phyloP scores from a whole-genome alignment of 2,888 invertebrate species.

The Blera fallax region DNA sequence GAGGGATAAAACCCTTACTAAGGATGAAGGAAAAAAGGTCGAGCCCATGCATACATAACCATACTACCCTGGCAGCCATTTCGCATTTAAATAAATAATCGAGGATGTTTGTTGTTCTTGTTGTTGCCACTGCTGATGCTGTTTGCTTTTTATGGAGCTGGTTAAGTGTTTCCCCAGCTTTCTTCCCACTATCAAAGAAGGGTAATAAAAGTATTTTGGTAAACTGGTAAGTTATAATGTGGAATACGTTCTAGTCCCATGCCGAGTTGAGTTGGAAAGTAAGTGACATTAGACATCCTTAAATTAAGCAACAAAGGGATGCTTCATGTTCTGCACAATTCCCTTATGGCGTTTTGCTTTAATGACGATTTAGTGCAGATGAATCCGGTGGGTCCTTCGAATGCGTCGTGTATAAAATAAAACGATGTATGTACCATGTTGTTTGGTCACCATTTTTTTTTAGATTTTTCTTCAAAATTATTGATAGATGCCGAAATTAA shows the following conservation, averaged over 20 bases:
- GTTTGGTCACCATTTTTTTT: not conserved
- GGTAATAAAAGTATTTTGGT: conserved; percentile 69
- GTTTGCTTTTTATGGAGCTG: conserved; percentile 68
- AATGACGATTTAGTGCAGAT: conserved; percentile 50
- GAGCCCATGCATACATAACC: conserved; percentile 58
- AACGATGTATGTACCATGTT: not conserved
- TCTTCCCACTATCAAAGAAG: conserved; percentile 30
- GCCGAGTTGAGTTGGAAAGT: conserved; percentile 37
- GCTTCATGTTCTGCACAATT: conserved; percentile 26
- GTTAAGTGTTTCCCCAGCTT: conserved; percentile 68
- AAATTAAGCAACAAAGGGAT: conserved; percentile 60
- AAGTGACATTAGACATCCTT: conserved; percentile 58
- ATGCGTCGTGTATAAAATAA: conserved; percentile 13
- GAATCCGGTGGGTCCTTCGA: conserved; percentile 7
- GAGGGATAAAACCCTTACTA: conserved; percentile 33
- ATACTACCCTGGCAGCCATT: conserved; percentile 56
- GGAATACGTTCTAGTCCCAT: conserved; percentile 51
- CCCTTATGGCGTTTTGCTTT: conserved; percentile 48
- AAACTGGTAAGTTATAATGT: conserved; percentile 65
- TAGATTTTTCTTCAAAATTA: not conserved
- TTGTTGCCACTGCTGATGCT: conserved; percentile 42
- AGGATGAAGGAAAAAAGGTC: conserved; percentile 57
- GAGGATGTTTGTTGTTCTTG: conserved; percentile 59
- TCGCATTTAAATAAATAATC: conserved; percentile 72
- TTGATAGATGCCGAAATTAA: conserved; percentile 1